Conservation (phyloP, 2,113 vertebrate species). For the Paratilapia polleni region DNA sequence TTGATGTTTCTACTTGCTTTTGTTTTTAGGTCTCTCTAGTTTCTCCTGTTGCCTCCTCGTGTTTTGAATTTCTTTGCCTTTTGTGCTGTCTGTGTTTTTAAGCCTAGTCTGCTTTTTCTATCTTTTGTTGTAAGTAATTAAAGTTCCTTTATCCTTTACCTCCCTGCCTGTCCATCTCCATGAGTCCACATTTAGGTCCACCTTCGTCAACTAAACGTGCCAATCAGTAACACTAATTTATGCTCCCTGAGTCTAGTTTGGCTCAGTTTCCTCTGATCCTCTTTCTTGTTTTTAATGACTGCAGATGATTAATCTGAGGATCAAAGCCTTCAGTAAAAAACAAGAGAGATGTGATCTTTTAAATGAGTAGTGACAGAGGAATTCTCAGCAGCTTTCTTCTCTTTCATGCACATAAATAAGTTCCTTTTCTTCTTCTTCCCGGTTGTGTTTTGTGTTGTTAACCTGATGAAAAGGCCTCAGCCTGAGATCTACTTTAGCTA, state of each 20-base stretch:
- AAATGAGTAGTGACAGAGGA: background rate
- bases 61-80: background rate
- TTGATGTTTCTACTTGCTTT: background rate
- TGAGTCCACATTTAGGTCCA: background rate
- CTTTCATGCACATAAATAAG: conserved; percentile 2
- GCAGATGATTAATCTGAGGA: conserved; percentile 5
- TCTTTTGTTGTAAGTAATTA: background rate
- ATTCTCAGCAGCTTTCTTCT: conserved; percentile 7
- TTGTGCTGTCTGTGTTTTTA: too few species aligned
- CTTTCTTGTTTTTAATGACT: background rate
- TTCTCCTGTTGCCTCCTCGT: background rate
- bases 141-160: background rate
- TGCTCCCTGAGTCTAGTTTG: background rate
- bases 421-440: background rate
- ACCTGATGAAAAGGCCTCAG: conserved; percentile 31
- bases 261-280: background rate
- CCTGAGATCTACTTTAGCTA: conserved; percentile 45
- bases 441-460: conserved; percentile 10
- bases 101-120: background rate
- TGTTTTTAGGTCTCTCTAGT: background rate
- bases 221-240: background rate
- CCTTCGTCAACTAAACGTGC: background rate
- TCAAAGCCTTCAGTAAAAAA: background rate
- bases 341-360: background rate
- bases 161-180: background rate